Base-by-base conservation (phyloP, 2,797 vertebrate genomes). In the Phylloscopus collybita region DNA sequence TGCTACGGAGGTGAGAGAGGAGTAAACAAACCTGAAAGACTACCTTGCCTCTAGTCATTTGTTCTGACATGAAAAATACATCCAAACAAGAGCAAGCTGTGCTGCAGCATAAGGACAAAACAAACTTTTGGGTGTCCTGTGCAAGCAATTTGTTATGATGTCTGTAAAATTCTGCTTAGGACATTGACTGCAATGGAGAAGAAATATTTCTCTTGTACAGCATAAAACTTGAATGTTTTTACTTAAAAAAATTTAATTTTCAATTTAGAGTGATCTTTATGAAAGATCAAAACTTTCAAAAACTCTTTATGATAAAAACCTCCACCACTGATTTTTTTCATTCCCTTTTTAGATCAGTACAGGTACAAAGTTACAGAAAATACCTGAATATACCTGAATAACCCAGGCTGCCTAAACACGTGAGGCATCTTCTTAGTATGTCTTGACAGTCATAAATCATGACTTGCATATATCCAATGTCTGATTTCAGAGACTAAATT, bases 331-430 rank as follows among this genome's bases (percentile, higher is more conserved):
- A 25, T 78, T 61, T 61, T 61, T 20, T 25, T 30, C 0, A n/a
- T 54, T 54, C 40, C 1, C 40, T 30, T 61, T 70, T 40, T 30
- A 25, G 23, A n/a, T 69, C 20, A n/a, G 3, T 25, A 45, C 6
- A 40, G 11, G 6, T 29, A 17, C 13, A 38, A 11, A 7, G 16
- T 29, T n/a, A 11, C 47, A 61, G 16, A 47, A 69, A 69, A 54
- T 23, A 17, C 14, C 16, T 78, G 49, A 15, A 69, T 34, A 34
- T 34, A 34, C 34, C 34, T 34, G 34, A 47, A 78, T 40, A 54
- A 40, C 9, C 29, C 64, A 70, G 25, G 20, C 7, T 61, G 11
- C 7, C 23, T 13, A 6, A 5, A 53, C 9, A 45, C 0, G 0
- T 22, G 9, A n/a, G 40, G 47, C 3, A 30, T 3, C 5, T 40